Percentiles rank a stretch among this genome's conserved stretches.
These are phyloP conservation scores for Indri indri DNA, from an alignment of 2,113 vertebrate species.

Conservation along the genomic window DNA sequence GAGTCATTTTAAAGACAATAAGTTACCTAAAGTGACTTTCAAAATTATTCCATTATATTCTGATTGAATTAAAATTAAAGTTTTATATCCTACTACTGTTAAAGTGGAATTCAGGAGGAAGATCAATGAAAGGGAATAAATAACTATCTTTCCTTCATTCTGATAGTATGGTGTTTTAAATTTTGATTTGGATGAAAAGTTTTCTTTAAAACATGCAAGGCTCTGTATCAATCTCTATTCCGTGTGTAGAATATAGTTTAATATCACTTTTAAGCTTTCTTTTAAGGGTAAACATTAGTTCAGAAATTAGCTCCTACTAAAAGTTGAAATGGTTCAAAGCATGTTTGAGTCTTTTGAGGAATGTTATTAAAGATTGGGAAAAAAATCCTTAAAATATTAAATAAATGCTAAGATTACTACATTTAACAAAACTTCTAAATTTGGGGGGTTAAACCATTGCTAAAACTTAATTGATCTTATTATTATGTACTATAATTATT, in stretches of 20 bases:
- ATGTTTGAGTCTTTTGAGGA: not conserved
- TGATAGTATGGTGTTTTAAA: not conserved
- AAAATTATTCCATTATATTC: not conserved
- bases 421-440: not conserved
- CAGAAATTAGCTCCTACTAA: not conserved
- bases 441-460: not conserved
- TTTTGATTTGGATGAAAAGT: not conserved
- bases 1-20: not conserved
- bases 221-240: not conserved
- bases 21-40: constrained; percentile 2
- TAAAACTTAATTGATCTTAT: not conserved
- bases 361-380: not conserved
- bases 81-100: not conserved
- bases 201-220: not conserved
- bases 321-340: not conserved
- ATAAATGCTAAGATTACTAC: not conserved
- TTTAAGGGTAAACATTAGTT: not conserved
- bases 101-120: not conserved
- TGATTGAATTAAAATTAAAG: constrained; percentile 39
- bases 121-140: not conserved
- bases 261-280: not conserved
- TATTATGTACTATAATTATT: not conserved
- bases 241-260: not conserved
- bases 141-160: not conserved
- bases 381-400: not conserved